Percentiles rank a stretch among this genome's conserved stretches.
These are phyloP conservation scores for Protosalanx chinensis DNA, from an alignment of 2,797 vertebrate genomes.

Conservation along the genomic window DNA sequence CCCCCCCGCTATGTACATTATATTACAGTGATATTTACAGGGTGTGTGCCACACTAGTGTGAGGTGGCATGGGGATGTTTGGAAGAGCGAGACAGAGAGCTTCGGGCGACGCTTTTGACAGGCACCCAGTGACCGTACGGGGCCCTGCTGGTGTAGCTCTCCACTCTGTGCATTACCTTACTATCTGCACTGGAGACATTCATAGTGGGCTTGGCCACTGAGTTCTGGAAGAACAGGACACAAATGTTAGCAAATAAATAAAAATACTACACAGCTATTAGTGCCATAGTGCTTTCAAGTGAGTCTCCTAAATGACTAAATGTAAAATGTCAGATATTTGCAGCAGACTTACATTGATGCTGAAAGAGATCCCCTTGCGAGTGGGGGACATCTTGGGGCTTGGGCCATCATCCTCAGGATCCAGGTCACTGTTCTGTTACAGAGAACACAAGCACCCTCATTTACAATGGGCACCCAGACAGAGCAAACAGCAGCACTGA, in stretches of 20 bases:
- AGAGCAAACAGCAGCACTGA: not conserved
- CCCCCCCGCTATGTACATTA: not conserved
- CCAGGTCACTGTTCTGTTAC: not conserved
- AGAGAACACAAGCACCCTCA: not conserved
- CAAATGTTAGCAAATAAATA: not conserved
- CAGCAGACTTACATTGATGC: not conserved
- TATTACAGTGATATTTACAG: conserved; percentile 3
- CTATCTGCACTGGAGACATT: not conserved
- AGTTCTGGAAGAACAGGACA: not conserved
- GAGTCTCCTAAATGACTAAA: not conserved
- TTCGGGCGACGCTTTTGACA: not conserved
- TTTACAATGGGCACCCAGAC: not conserved
- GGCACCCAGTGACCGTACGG: not conserved
- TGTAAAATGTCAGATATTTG: not conserved
- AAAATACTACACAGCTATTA: not conserved
- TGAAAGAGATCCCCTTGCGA: not conserved
- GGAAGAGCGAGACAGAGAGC: not conserved
- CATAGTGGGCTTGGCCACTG: conserved; percentile 1
- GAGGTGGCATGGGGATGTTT: not conserved
- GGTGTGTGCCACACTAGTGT: not conserved
- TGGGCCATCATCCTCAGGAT: not conserved
- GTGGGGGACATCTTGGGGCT: not conserved
- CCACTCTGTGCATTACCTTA: conserved; percentile 1
- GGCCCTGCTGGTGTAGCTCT: not conserved
- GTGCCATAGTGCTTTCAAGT: not conserved